A percentile compares a stretch with the other conserved stretches of the same genome.
Conservation (phyloP, 1,140 invertebrate species). For the Nasonia giraulti region DNA sequence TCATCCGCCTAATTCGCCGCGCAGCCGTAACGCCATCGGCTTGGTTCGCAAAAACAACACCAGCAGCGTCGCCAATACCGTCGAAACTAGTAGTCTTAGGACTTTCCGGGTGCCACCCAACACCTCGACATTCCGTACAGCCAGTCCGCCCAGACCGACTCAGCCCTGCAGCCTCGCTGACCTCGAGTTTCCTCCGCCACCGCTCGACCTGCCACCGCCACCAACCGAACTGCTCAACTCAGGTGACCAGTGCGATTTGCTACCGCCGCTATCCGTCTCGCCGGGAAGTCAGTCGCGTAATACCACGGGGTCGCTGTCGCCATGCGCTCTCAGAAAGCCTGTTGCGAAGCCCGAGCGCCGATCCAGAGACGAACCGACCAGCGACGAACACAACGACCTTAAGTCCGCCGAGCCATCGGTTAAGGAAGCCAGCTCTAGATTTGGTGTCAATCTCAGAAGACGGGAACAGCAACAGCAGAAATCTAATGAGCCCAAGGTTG, state of each 20-base stretch:
- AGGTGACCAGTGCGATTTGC: slow-evolving; percentile 64
- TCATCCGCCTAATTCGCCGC: slow-evolving; percentile 76
- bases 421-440: slow-evolving; percentile 82
- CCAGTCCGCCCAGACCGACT: slow-evolving; percentile 77
- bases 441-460: slow-evolving; percentile 82
- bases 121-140: slow-evolving; percentile 75
- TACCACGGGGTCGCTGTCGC: slow-evolving; percentile 60
- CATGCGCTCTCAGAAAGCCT: slow-evolving; percentile 67
- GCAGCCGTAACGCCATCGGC: slow-evolving; percentile 61
- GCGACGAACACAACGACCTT: slow-evolving; percentile 74
- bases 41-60: slow-evolving; percentile 67
- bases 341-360: slow-evolving; percentile 67
- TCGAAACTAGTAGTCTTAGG: slow-evolving; percentile 69
- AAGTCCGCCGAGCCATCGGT: slow-evolving; percentile 80
- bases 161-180: slow-evolving; percentile 81
- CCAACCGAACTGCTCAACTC: slow-evolving; percentile 78
- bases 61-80: not conserved
- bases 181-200: slow-evolving; percentile 89
- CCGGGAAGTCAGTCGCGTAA: slow-evolving; percentile 43
- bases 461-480: slow-evolving; percentile 73
- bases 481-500: slow-evolving; percentile 66
- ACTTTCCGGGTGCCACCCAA: slow-evolving; percentile 75
- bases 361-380: slow-evolving; percentile 63
- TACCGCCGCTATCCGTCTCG: slow-evolving; percentile 64
- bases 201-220: slow-evolving; percentile 84